These are phyloP conservation scores for Orthonychiurus folsomi DNA, from an alignment of 2,888 invertebrate genomes.

Conservation along the genomic window DNA sequence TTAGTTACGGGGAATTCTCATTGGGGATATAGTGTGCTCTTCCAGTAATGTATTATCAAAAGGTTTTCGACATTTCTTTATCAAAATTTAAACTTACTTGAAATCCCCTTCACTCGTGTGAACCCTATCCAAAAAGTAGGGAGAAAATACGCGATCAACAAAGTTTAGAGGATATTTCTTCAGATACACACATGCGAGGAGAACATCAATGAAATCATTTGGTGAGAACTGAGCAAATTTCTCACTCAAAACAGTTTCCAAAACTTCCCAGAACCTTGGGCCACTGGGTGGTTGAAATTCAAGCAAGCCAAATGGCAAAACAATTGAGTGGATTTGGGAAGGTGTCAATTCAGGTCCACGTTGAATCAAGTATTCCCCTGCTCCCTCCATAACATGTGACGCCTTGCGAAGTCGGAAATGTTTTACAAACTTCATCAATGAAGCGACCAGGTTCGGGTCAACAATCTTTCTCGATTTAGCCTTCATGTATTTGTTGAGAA, in stretches of 20 bases:
- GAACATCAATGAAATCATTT: conserved; percentile 53
- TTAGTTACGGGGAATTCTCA: too few relatives aligned
- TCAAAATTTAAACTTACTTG: conserved; percentile 22
- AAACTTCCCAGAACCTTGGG: conserved; percentile 51
- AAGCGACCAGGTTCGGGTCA: conserved; percentile 51
- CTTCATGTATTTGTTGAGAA: conserved; percentile 56
- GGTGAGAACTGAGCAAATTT: conserved; percentile 53
- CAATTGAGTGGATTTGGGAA: conserved; percentile 51
- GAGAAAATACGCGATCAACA: conserved; percentile 53
- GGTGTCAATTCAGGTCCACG: conserved; percentile 49
- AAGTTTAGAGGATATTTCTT: conserved; percentile 55
- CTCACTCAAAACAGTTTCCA: conserved; percentile 51
- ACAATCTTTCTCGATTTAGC: conserved; percentile 46
- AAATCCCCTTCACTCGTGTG: conserved; percentile 45
- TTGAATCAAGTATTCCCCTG: conserved; percentile 51
- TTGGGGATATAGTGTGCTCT: not conserved
- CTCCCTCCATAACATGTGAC: conserved; percentile 51
- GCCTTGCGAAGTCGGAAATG: conserved; percentile 52
- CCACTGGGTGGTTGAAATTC: conserved; percentile 50
- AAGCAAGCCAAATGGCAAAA: conserved; percentile 56
- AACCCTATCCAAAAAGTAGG: conserved; percentile 54
- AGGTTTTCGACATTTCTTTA: not conserved
- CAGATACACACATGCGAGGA: conserved; percentile 57
- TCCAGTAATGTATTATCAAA: not conserved
- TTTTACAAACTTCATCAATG: conserved; percentile 55